Conservation (phyloP, 2,888 invertebrate genomes). For the Elysia crispata region DNA sequence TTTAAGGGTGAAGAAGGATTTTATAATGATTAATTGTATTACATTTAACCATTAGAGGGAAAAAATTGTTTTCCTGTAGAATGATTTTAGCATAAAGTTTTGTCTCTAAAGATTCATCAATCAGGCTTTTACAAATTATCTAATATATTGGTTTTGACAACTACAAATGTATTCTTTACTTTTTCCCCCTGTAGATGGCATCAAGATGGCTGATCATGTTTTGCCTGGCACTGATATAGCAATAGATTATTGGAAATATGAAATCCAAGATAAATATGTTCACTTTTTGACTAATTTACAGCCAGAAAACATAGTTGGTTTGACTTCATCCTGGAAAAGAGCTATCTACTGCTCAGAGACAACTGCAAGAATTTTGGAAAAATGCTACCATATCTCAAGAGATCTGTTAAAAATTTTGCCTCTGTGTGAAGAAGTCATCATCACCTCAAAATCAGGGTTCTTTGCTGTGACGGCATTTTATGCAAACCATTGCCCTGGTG, state of each 20-base stretch:
- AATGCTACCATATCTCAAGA: conserved; percentile 61
- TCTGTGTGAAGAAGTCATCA: conserved; percentile 51
- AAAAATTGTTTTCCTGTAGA: no score
- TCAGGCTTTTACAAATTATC: no score
- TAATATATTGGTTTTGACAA: no score
- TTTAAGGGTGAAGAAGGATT: no score
- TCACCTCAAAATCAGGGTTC: conserved; percentile 56
- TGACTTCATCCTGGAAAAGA: conserved; percentile 74
- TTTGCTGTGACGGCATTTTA: conserved; percentile 76
- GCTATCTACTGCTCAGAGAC: conserved; percentile 75
- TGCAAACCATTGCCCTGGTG: conserved; percentile 78
- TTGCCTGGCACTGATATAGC: conserved; percentile 75
- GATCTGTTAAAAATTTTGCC: conserved; percentile 62
- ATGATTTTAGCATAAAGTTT: no score
- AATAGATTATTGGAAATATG: conserved; percentile 73
- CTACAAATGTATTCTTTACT: background rate
- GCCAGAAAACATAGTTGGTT: conserved; percentile 75
- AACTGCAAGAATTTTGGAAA: conserved; percentile 68
- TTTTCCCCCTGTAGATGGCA: background rate
- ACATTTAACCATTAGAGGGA: no score
- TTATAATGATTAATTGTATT: no score
- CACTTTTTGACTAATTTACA: conserved; percentile 77
- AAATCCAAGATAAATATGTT: conserved; percentile 62
- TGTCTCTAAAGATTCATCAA: no score
- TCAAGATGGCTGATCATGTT: conserved; percentile 73